phyloP scores from a whole-genome alignment of 2,888 invertebrate genomes.

The Epirrhoe tristata region DNA sequence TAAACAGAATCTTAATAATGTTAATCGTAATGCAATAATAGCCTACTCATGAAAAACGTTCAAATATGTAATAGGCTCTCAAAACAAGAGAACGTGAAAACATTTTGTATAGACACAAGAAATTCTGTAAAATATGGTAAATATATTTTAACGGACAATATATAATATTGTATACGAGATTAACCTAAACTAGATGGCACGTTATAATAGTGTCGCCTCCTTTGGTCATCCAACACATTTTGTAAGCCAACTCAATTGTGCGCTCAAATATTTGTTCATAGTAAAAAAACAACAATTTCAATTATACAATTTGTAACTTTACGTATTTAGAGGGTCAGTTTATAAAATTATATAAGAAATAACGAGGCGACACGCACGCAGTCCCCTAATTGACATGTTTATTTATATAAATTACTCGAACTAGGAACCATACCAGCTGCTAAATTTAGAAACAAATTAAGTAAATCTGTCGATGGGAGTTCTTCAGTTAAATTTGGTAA shows the following conservation, averaged over 20 bases:
- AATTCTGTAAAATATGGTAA: slow-evolving; percentile 84
- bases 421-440: slow-evolving; percentile 86
- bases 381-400: slow-evolving; percentile 86
- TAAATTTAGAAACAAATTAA: slow-evolving; percentile 81
- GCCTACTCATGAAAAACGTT: slow-evolving; percentile 69
- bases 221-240: slow-evolving; percentile 76
- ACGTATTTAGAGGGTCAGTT: slow-evolving; percentile 58
- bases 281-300: slow-evolving; percentile 55
- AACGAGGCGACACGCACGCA: slow-evolving; percentile 82
- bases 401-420: slow-evolving; percentile 81
- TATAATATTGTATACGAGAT: slow-evolving; percentile 86
- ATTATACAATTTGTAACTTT: slow-evolving; percentile 52
- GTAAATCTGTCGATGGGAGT: slow-evolving; percentile 68
- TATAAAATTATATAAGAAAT: slow-evolving; percentile 52
- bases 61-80: slow-evolving; percentile 84
- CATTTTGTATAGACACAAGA: slow-evolving; percentile 86
- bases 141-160: slow-evolving; percentile 86
- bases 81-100: slow-evolving; percentile 86
- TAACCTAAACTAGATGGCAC: slow-evolving; percentile 87
- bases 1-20: slow-evolving; percentile 62
- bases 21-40: slow-evolving; percentile 58
- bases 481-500: slow-evolving; percentile 64
- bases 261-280: slow-evolving; percentile 69
- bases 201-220: slow-evolving; percentile 83
- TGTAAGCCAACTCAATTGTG: slow-evolving; percentile 80